These are phyloP conservation scores for Hemibagrus wyckioides DNA, from an alignment of 2,113 vertebrate genomes.

Conservation along the genomic window DNA sequence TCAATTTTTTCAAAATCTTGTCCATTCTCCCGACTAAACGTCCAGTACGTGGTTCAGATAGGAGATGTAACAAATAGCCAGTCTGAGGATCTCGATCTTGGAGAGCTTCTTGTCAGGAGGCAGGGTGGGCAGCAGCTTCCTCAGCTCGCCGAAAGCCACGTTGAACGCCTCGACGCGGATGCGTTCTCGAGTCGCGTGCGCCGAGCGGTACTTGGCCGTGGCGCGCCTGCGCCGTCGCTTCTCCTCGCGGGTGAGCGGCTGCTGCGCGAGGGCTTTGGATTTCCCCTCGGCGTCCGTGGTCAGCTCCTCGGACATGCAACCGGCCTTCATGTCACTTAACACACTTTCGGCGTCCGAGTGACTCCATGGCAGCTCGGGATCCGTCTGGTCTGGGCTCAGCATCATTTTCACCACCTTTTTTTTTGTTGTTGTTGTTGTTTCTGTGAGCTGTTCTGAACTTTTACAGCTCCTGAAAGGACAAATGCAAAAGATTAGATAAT, in stretches of 20 bases:
- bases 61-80: conserved; percentile 86
- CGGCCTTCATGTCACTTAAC: conserved; percentile 78
- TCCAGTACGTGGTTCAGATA: conserved; percentile 87
- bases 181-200: conserved; percentile 73
- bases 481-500: background rate
- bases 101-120: conserved; percentile 85
- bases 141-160: conserved; percentile 76
- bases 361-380: conserved; percentile 84
- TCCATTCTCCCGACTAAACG: conserved; percentile 75
- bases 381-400: conserved; percentile 85
- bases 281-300: conserved; percentile 71
- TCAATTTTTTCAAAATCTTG: background rate
- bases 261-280: conserved; percentile 72
- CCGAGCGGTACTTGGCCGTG: conserved; percentile 77
- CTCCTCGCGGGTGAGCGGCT: conserved; percentile 86
- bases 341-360: conserved; percentile 85
- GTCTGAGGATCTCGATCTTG: conserved; percentile 84
- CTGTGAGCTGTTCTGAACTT: background rate
- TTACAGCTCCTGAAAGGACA: conserved; percentile 11
- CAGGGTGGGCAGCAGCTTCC: conserved; percentile 79
- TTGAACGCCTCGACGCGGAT: conserved; percentile 82
- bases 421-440: background rate
- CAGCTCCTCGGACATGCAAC: conserved; percentile 80
- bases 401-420: conserved; percentile 79
- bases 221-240: conserved; percentile 81